Evolutionary conservation across 2,113 vertebrate species (phyloP).

Genomic region (Poecile atricapillus): DNA sequence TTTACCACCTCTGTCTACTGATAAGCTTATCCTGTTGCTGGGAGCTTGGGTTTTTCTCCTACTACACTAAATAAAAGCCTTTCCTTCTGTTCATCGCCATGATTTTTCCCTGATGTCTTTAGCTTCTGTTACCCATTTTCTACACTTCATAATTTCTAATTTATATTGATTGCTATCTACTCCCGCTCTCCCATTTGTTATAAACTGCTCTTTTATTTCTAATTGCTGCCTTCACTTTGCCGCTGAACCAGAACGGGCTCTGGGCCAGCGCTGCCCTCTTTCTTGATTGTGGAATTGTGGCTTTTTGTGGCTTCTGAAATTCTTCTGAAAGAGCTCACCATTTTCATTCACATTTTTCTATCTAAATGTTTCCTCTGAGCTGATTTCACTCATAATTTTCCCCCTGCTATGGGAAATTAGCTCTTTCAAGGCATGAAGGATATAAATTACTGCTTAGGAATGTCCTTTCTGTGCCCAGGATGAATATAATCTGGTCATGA

Average conservation of each 20-base stretch:
- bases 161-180: slow-evolving; percentile 63
- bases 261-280: slow-evolving; percentile 32
- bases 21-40: not conserved
- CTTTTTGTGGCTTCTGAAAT: slow-evolving; percentile 58
- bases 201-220: slow-evolving; percentile 65
- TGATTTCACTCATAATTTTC: slow-evolving; percentile 62
- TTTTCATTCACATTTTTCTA: slow-evolving; percentile 69
- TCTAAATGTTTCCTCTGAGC: slow-evolving; percentile 48
- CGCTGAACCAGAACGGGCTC: slow-evolving; percentile 55
- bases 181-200: slow-evolving; percentile 57
- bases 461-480: slow-evolving; percentile 47
- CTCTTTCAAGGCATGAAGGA: slow-evolving; percentile 51
- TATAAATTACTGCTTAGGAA: slow-evolving; percentile 62
- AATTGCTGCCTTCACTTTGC: slow-evolving; percentile 61
- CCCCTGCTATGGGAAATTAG: slow-evolving; percentile 54
- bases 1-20: slow-evolving; percentile 15
- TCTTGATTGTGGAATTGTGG: slow-evolving; percentile 63
- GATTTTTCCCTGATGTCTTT: slow-evolving; percentile 48
- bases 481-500: slow-evolving; percentile 55
- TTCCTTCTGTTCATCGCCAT: not conserved
- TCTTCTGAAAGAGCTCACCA: slow-evolving; percentile 54
- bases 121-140: slow-evolving; percentile 61
- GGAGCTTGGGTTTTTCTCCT: slow-evolving; percentile 16
- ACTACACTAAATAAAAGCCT: not conserved
- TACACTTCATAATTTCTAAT: slow-evolving; percentile 64